These are phyloP conservation scores for Protomyctophum bolini DNA, from an alignment of 2,113 vertebrate species.

Conservation along the genomic window DNA sequence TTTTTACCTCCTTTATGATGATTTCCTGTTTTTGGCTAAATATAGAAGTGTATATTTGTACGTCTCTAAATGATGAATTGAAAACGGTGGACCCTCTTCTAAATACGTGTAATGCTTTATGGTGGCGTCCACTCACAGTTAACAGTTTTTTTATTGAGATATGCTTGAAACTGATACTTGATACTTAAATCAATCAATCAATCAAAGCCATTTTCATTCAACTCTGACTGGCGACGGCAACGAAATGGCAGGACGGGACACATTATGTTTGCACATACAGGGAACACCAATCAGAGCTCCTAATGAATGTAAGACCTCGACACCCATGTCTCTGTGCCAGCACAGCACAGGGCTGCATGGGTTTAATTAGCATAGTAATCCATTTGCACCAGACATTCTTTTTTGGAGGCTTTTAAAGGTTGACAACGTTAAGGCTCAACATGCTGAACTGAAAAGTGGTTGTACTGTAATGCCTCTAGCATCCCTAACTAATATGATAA, in stretches of 20 bases:
- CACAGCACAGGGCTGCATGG: not conserved
- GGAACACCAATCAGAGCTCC: constrained; percentile 22
- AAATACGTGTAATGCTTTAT: too few relatives aligned
- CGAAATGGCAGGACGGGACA: constrained; percentile 41
- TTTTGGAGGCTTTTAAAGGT: not conserved
- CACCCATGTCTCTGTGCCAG: constrained; percentile 3
- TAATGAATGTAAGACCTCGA: constrained; percentile 33
- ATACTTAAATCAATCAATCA: too few relatives aligned
- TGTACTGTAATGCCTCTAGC: not conserved
- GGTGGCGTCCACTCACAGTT: too few relatives aligned
- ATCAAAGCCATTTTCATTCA: constrained; percentile 41
- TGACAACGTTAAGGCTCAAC: not conserved
- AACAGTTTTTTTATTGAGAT: too few relatives aligned
- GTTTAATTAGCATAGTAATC: constrained; percentile 15
- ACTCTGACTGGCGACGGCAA: constrained; percentile 42
- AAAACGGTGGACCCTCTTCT: too few relatives aligned
- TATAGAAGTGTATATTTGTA: too few relatives aligned
- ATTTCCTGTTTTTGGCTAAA: too few relatives aligned
- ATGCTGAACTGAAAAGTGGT: not conserved
- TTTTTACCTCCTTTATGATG: too few relatives aligned
- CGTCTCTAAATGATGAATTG: too few relatives aligned
- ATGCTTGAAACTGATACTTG: too few relatives aligned
- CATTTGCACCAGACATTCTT: constrained; percentile 3
- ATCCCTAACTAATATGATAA: not conserved
- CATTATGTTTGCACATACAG: constrained; percentile 40